phyloP scores from a whole-genome alignment of 2,888 invertebrate genomes.

The Brachypterus glaber region DNA sequence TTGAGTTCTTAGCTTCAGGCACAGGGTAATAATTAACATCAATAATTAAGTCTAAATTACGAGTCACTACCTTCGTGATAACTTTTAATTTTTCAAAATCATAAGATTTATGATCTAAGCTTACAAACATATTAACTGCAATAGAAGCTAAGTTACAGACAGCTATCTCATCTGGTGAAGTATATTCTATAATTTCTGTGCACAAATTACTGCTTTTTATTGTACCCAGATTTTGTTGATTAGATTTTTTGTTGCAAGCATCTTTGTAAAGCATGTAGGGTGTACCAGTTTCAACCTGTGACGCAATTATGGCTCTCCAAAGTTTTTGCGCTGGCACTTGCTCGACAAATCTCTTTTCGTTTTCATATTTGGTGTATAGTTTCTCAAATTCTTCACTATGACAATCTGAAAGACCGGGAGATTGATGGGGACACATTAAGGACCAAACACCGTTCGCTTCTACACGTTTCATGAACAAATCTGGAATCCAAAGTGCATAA shows the following conservation, averaged over 20 bases:
- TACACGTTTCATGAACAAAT: slow-evolving; percentile 94
- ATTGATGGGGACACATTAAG: slow-evolving; percentile 93
- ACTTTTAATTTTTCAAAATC: slow-evolving; percentile 81
- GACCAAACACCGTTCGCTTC: slow-evolving; percentile 81
- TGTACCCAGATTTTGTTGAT: slow-evolving; percentile 96
- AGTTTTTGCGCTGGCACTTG: slow-evolving; percentile 74
- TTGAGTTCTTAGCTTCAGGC: slow-evolving; percentile 77
- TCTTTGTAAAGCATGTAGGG: slow-evolving; percentile 98
- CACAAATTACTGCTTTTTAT: slow-evolving; percentile 97
- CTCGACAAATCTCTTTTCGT: slow-evolving; percentile 54
- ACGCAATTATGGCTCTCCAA: slow-evolving; percentile 89
- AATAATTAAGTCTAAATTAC: slow-evolving; percentile 93
- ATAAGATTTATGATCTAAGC: slow-evolving; percentile 60
- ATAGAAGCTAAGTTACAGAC: slow-evolving; percentile 98
- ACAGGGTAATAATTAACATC: slow-evolving; percentile 95
- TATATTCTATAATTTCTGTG: slow-evolving; percentile 96
- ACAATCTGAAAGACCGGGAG: slow-evolving; percentile 80
- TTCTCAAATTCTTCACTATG: slow-evolving; percentile 94
- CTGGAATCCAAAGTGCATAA: slow-evolving; percentile 96
- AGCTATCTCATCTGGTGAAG: slow-evolving; percentile 84
- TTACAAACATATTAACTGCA: slow-evolving; percentile 91
- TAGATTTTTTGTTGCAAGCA: slow-evolving; percentile 92
- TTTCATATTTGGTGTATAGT: slow-evolving; percentile 79
- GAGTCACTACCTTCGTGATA: slow-evolving; percentile 79
- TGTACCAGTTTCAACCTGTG: slow-evolving; percentile 95